Evolutionary conservation across 2,888 invertebrate species (phyloP).

Genomic region (Hypomecis punctinalis): DNA sequence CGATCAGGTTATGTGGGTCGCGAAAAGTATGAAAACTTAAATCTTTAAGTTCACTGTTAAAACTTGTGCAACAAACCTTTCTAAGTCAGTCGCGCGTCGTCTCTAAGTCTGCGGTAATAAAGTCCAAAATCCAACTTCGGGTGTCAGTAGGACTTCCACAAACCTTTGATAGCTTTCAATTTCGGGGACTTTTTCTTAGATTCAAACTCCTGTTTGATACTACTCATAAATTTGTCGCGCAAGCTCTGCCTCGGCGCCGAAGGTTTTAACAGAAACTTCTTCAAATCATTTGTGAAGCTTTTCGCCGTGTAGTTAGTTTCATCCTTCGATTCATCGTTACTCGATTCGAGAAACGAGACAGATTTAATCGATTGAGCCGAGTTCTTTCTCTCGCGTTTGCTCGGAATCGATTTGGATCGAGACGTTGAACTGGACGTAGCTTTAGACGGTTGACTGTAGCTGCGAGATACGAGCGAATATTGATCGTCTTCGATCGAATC

Average conservation of each 20-base stretch:
- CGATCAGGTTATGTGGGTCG: constrained; percentile 1
- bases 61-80: constrained; percentile 12
- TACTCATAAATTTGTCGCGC: constrained; percentile 78
- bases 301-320: constrained; percentile 81
- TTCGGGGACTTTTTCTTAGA: constrained; percentile 78
- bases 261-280: constrained; percentile 77
- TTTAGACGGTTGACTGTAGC: constrained; percentile 63
- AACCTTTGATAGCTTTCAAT: constrained; percentile 78
- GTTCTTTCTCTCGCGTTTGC: constrained; percentile 65
- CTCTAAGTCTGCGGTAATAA: background rate
- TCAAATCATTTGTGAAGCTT: constrained; percentile 81
- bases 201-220: constrained; percentile 79
- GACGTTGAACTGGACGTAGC: constrained; percentile 51
- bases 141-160: constrained; percentile 80
- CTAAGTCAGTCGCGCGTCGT: background rate
- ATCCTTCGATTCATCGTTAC: constrained; percentile 74
- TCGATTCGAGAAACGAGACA: constrained; percentile 79
- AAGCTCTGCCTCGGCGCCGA: constrained; percentile 75
- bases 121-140: constrained; percentile 3
- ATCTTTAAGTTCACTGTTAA: background rate
- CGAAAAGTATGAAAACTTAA: background rate
- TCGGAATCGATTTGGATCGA: constrained; percentile 55
- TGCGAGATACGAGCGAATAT: constrained; percentile 70
- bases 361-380: constrained; percentile 81
- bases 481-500: constrained; percentile 73